Evolutionary conservation across 2,888 invertebrate species (phyloP).

Genomic region (Beris morrisii): DNA sequence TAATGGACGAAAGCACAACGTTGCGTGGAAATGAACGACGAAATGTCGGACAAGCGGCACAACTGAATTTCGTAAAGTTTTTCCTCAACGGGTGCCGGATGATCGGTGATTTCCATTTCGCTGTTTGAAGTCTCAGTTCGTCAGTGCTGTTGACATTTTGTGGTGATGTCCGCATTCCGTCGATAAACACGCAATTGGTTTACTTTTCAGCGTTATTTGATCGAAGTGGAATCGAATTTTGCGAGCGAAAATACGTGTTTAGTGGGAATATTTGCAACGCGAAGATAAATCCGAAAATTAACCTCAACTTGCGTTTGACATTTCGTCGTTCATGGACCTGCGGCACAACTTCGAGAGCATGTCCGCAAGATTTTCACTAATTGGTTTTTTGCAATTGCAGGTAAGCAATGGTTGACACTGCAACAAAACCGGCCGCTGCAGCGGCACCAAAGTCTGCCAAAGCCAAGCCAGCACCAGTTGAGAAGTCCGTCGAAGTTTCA

Average conservation of each 20-base stretch:
- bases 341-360: not conserved
- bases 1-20: not conserved
- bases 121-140: not conserved
- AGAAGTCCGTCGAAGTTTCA: constrained; percentile 48
- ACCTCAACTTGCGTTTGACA: constrained; percentile 8
- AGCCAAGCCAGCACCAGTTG: constrained; percentile 48
- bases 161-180: not conserved
- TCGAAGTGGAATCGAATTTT: too few relatives aligned
- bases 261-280: too few relatives aligned
- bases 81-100: not conserved
- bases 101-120: constrained; percentile 14
- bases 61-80: not conserved
- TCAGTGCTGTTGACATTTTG: constrained; percentile 21
- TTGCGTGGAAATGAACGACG: constrained; percentile 14
- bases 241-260: too few relatives aligned
- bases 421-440: constrained; percentile 49
- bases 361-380: not conserved
- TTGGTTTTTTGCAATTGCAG: constrained; percentile 40
- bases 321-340: constrained; percentile 21
- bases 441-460: constrained; percentile 49
- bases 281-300: not conserved
- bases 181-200: too few relatives aligned
- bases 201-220: too few relatives aligned
- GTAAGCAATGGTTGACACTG: constrained; percentile 55
- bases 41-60: constrained; percentile 12